These are phyloP conservation scores for Oryzias melastigma DNA, from an alignment of 2,113 vertebrate species.

Conservation along the genomic window DNA sequence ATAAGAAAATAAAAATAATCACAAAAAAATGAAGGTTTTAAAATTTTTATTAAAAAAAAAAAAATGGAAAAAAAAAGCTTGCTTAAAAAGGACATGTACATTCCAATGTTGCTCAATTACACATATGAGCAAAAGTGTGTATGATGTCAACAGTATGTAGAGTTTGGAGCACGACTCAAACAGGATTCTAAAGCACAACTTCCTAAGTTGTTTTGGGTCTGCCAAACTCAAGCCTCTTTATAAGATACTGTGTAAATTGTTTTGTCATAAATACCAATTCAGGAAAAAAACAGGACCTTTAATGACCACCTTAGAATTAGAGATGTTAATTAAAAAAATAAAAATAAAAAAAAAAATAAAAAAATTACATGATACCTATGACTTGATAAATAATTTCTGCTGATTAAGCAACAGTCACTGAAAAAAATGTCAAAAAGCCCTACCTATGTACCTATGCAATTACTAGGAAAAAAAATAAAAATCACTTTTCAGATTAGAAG, in stretches of 20 bases:
- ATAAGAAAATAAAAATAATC: not conserved
- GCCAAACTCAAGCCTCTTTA: conserved; percentile 7
- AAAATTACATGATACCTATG: conserved; percentile 21
- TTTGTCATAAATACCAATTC: conserved; percentile 37
- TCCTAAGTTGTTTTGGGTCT: conserved; percentile 6
- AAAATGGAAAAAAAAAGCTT: conserved; percentile 91
- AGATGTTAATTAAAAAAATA: not conserved
- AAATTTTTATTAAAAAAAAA: conserved; percentile 97
- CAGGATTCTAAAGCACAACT: not conserved
- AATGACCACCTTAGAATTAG: conserved; percentile 1
- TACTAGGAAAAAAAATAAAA: not conserved
- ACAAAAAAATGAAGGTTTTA: conserved; percentile 54
- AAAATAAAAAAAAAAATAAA: conserved; percentile 1
- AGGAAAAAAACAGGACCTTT: conserved; percentile 16
- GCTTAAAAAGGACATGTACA: conserved; percentile 86
- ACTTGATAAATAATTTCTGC: conserved; percentile 22
- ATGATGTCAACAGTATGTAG: not conserved
- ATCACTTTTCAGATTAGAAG: conserved; percentile 57
- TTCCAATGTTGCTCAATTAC: conserved; percentile 44
- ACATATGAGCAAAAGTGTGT: conserved; percentile 19
- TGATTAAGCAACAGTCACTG: conserved; percentile 46
- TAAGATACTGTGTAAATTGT: conserved; percentile 26
- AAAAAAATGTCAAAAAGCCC: conserved; percentile 31
- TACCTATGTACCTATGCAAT: conserved; percentile 7
- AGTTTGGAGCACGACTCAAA: conserved; percentile 13